Conservation (phyloP, 2,797 vertebrate genomes). For the Sternarchorhynchus goeldii region DNA sequence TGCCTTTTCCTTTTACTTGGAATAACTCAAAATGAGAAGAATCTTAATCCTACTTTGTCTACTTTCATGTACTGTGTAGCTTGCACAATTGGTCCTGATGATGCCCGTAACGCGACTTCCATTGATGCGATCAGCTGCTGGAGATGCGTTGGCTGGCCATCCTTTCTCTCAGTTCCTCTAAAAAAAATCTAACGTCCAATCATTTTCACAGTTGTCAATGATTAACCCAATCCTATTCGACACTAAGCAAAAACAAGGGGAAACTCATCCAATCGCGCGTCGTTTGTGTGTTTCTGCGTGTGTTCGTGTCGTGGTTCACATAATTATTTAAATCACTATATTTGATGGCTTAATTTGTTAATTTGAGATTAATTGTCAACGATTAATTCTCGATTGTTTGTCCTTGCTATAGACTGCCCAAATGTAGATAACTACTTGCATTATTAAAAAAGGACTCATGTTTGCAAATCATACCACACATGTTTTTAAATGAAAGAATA, state of each 20-base stretch:
- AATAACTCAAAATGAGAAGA: neutral
- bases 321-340: too few relatives aligned
- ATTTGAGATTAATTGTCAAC: too few relatives aligned
- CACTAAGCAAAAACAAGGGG: neutral
- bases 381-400: too few relatives aligned
- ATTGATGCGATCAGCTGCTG: slow-evolving; percentile 27
- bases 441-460: too few relatives aligned
- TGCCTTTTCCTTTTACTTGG: neutral
- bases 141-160: neutral
- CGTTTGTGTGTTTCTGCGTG: neutral
- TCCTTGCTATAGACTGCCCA: too few relatives aligned
- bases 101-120: slow-evolving; percentile 29
- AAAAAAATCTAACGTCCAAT: slow-evolving; percentile 41
- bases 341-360: too few relatives aligned
- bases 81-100: slow-evolving; percentile 40
- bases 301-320: neutral
- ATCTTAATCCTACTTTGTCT: slow-evolving; percentile 9
- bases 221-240: slow-evolving; percentile 43
- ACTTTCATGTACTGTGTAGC: neutral
- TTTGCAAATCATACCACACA: too few relatives aligned
- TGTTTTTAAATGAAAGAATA: too few relatives aligned
- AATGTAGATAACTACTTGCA: too few relatives aligned
- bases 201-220: slow-evolving; percentile 11
- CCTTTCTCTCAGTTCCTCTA: neutral
- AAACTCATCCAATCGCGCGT: neutral